Conservation (phyloP, 2,113 vertebrate species). For the Tyto alba region DNA sequence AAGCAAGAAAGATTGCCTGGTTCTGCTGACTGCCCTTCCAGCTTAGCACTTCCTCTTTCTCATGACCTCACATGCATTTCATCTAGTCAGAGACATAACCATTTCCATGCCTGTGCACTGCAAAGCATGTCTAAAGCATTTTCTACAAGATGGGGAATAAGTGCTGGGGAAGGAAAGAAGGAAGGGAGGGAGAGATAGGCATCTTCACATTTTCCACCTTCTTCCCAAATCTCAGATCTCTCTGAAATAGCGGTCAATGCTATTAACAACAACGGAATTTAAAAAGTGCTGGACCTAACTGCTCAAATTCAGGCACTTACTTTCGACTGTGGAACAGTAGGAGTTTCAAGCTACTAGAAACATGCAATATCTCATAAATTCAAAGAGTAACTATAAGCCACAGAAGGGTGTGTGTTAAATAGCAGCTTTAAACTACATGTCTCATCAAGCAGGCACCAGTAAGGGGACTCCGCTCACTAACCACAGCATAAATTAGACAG, state of each 20-base stretch:
- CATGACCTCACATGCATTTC: not conserved
- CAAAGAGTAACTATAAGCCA: not conserved
- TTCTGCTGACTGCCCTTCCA: not conserved
- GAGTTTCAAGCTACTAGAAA: not conserved
- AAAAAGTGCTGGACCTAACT: not conserved
- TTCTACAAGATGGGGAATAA: not conserved
- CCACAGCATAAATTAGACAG: not conserved
- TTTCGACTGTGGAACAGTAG: not conserved
- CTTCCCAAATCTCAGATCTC: not conserved
- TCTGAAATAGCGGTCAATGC: not conserved
- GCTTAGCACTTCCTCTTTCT: not conserved
- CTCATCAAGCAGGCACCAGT: not conserved
- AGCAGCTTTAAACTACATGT: not conserved
- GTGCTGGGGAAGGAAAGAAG: not conserved
- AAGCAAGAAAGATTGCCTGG: not conserved
- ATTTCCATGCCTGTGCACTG: not conserved
- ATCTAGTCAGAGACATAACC: not conserved
- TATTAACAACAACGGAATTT: not conserved
- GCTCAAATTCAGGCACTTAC: not conserved
- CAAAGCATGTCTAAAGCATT: not conserved
- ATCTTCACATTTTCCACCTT: not conserved
- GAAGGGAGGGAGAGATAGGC: not conserved
- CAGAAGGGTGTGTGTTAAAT: not conserved
- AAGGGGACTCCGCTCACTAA: not conserved
- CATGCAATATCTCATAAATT: not conserved